Base-by-base conservation (phyloP, 1,140 invertebrate species). In the Drepana arcuata region DNA sequence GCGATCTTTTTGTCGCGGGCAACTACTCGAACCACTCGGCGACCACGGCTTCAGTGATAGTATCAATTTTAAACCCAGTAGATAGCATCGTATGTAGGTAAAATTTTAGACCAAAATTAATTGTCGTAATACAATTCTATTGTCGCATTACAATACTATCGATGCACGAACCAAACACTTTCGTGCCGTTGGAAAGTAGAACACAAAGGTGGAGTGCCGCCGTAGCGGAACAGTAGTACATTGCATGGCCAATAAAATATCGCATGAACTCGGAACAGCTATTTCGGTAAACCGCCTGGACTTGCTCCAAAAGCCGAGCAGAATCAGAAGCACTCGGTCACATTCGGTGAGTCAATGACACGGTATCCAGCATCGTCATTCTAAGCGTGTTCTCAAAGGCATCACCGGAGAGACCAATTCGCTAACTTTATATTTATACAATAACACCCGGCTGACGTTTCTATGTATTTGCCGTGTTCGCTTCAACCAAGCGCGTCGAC, bases 241-340 rank as follows among this genome's bases (percentile, higher is more conserved):
- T 57, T 50, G 52, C 47, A 45, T 34, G 30, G 45, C 33, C 48
- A 53, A 65, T 72, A 64, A 64, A 66, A 64, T 64, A 49, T 52
- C 54, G 55, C 49, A 53, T 52, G 51, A 65, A 59, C 49, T 61
- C 40, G 51, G 57, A 73, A 69, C 60, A 44, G 48, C 71, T 79
- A 79, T 80, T 80, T 80, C 64, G 60, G 68, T 66, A 74, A 71
- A 52, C 54, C 58, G 58, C 58, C 70, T 80, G 75, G 75, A 80
- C 58, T 56, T 41, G 56, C 63, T 73, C 75, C 75, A 80, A 80
- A 68, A 70, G 25, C 26, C 16, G 33, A 34, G 43, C 47, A 46
- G 51, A 62, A 68, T 67, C 58, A 58, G 55, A 70, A 56, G 48
- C 53, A 57, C 36, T 56, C 64, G 67, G 71, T 68, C 71, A 74